phyloP scores from a whole-genome alignment of 2,797 vertebrate genomes.

The Ambastaia sidthimunki region DNA sequence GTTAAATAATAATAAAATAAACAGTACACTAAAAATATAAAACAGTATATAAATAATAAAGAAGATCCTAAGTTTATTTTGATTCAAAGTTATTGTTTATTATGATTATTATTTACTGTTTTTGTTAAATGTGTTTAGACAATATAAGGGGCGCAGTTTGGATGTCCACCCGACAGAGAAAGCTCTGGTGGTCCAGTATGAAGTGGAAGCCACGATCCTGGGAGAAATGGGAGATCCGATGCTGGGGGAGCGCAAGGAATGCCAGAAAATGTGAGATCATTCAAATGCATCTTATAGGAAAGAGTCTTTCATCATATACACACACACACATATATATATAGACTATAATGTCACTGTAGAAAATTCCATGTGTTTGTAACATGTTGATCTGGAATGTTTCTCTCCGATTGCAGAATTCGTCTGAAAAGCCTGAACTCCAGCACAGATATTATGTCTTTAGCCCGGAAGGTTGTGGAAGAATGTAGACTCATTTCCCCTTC shows the following conservation, averaged over 20 bases:
- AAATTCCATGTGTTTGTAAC: neutral
- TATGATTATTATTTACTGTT: neutral
- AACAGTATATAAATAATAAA: neutral
- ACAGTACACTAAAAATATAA: too few relatives aligned
- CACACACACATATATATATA: neutral
- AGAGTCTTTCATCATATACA: neutral
- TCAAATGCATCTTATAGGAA: neutral
- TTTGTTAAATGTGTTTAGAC: conserved; percentile 71
- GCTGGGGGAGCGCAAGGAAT: conserved; percentile 90
- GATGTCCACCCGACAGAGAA: conserved; percentile 94
- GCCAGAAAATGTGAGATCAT: conserved; percentile 91
- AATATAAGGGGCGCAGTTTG: conserved; percentile 88
- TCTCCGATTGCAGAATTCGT: conserved; percentile 80
- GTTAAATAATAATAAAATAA: neutral
- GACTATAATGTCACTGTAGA: neutral
- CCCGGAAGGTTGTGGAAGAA: conserved; percentile 92
- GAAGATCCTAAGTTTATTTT: too few relatives aligned
- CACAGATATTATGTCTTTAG: conserved; percentile 88
- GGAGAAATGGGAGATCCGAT: conserved; percentile 86
- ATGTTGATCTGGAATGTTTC: neutral
- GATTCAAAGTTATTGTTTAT: too few relatives aligned
- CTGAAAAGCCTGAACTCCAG: conserved; percentile 89
- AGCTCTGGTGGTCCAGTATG: conserved; percentile 93
- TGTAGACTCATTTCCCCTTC: conserved; percentile 92
- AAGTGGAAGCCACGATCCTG: conserved; percentile 91